Evolutionary conservation across 2,888 invertebrate genomes (phyloP).

Genomic region (Thymelicus lineola): DNA sequence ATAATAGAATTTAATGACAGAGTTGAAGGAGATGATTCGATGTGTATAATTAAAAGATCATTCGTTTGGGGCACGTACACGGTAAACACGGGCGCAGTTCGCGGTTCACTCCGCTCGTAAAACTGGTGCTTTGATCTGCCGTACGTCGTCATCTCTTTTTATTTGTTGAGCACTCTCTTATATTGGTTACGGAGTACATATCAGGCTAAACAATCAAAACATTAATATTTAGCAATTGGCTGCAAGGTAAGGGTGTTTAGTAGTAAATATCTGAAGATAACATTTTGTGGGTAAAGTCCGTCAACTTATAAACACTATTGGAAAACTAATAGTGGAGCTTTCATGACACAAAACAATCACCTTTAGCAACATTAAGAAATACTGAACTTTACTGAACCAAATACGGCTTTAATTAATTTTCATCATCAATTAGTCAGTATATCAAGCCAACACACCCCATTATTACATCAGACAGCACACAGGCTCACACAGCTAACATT

Average conservation of each 20-base stretch:
- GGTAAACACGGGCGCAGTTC: conserved; percentile 52
- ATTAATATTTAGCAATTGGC: neutral
- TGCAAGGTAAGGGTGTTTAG: too few species aligned
- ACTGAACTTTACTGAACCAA: neutral
- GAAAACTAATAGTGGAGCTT: too few species aligned
- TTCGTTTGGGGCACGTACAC: conserved; percentile 42
- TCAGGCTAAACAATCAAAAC: neutral
- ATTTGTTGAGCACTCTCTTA: conserved; percentile 26
- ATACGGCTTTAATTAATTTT: neutral
- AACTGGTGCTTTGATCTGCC: conserved; percentile 59
- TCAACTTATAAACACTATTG: too few species aligned
- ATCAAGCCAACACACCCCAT: too few species aligned
- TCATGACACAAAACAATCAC: too few species aligned
- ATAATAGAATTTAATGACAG: conserved; percentile 8
- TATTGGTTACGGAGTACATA: conserved; percentile 6
- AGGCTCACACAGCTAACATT: too few species aligned
- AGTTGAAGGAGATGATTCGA: conserved; percentile 6
- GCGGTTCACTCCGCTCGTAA: conserved; percentile 55
- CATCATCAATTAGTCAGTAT: too few species aligned
- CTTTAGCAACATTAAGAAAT: neutral
- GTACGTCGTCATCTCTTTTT: conserved; percentile 39
- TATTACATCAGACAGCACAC: conserved; percentile 13
- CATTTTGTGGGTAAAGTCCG: too few species aligned
- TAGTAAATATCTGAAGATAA: too few species aligned
- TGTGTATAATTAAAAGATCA: conserved; percentile 44